Percentiles rank a stretch among this genome's conserved stretches.
phyloP scores from a whole-genome alignment of 2,113 vertebrate species.

The Passer montanus region DNA sequence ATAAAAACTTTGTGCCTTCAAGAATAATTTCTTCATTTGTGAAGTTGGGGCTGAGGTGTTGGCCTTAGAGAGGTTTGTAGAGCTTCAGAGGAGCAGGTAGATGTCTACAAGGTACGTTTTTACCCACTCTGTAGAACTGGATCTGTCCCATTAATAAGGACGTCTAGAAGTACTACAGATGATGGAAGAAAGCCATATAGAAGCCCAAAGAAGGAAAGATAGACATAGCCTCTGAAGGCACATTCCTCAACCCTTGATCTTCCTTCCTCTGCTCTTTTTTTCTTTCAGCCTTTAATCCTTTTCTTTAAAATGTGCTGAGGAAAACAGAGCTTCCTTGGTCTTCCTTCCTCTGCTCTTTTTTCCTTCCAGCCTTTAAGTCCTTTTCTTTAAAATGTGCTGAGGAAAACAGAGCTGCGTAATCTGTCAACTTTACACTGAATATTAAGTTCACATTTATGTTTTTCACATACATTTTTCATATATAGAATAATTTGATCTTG shows the following conservation, averaged over 20 bases:
- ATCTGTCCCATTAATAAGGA: not conserved
- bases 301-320: not conserved
- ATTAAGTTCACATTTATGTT: not conserved
- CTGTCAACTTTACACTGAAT: not conserved
- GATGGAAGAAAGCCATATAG: accelerated
- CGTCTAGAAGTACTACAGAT: not conserved
- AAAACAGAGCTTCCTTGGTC: not conserved
- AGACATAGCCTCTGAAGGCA: not conserved
- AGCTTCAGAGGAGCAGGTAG: not conserved
- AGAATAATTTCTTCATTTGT: not conserved
- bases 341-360: not conserved
- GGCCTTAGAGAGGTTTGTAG: not conserved
- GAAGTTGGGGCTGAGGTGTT: accelerated
- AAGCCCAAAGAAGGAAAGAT: not conserved
- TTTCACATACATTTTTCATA: not conserved
- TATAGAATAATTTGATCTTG: not conserved
- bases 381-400: not conserved
- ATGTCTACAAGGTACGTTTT: not conserved
- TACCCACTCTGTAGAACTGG: not conserved
- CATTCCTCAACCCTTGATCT: not conserved
- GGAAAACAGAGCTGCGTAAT: not conserved
- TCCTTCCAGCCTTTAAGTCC: not conserved
- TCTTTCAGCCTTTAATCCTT: not conserved
- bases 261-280: not conserved
- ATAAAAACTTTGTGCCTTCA: accelerated